These are phyloP conservation scores for Oeneis ivallda DNA, from an alignment of 2,888 invertebrate species.

Conservation along the genomic window DNA sequence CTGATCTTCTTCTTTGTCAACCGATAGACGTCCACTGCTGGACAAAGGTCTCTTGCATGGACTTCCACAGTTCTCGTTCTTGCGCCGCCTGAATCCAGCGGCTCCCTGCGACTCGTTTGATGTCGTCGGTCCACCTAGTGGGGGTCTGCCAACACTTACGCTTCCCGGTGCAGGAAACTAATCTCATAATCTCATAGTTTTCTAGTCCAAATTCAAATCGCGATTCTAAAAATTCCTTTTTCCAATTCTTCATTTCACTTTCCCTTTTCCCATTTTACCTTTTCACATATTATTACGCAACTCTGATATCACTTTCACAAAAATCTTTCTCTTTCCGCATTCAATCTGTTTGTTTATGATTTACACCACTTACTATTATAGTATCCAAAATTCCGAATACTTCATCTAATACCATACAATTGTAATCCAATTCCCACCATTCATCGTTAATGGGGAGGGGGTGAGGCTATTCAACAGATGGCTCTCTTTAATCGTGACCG, in stretches of 20 bases:
- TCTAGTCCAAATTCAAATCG: neutral
- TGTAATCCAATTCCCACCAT: constrained; percentile 47
- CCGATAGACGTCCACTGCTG: too few relatives aligned
- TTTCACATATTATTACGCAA: neutral
- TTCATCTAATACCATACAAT: constrained; percentile 25
- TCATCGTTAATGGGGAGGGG: constrained; percentile 55
- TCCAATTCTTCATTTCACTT: too few relatives aligned
- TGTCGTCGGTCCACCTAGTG: too few relatives aligned
- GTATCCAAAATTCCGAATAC: neutral
- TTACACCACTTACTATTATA: neutral
- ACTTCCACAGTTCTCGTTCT: too few relatives aligned
- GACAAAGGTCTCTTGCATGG: too few relatives aligned
- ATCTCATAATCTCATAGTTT: too few relatives aligned
- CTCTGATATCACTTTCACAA: neutral
- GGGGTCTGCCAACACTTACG: too few relatives aligned
- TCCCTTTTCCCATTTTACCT: neutral
- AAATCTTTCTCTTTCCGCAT: neutral
- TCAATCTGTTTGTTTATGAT: neutral
- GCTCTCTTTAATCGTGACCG: constrained; percentile 50
- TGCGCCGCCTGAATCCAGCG: too few relatives aligned
- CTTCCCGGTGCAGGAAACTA: too few relatives aligned
- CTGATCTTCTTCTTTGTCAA: too few relatives aligned
- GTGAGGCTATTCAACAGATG: constrained; percentile 52
- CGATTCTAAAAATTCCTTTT: too few relatives aligned
- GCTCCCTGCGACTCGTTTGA: too few relatives aligned